Conservation (phyloP, 2,888 invertebrate genomes). For the Gymnosoma rotundatum region DNA sequence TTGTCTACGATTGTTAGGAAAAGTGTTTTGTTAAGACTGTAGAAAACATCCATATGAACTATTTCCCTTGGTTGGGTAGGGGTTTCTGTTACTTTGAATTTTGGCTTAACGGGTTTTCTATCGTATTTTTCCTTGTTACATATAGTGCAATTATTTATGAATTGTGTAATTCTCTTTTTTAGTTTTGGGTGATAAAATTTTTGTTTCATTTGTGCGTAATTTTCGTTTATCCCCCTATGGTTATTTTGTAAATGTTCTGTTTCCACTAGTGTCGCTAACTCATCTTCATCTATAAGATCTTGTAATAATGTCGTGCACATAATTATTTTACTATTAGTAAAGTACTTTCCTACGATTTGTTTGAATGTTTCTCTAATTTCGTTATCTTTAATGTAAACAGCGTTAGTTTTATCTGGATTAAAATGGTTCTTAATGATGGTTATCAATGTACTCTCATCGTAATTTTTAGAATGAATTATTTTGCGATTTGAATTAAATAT, state of each 20-base stretch:
- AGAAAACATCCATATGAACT: conserved; percentile 33
- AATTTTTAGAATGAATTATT: conserved; percentile 11
- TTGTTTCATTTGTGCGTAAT: conserved; percentile 5
- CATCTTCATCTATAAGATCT: conserved; percentile 11
- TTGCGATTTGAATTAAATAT: too few species aligned
- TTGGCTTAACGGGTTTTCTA: conserved; percentile 25
- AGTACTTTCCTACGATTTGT: conserved; percentile 5
- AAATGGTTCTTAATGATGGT: conserved; percentile 22
- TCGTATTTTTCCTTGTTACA: conserved; percentile 42
- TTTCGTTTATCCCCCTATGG: conserved; percentile 7
- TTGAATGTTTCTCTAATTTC: conserved; percentile 14
- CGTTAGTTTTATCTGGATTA: conserved; percentile 25
- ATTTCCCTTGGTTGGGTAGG: conserved; percentile 2
- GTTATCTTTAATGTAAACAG: not conserved
- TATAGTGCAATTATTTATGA: conserved; percentile 28
- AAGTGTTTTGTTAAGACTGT: conserved; percentile 35
- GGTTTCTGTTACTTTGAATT: not conserved
- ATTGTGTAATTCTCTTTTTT: conserved; percentile 37
- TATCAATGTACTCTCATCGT: conserved; percentile 1
- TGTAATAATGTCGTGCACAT: conserved; percentile 11
- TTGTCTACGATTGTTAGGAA: conserved; percentile 50
- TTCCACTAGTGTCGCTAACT: conserved; percentile 1
- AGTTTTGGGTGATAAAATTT: conserved; percentile 2
- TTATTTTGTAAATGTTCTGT: not conserved
- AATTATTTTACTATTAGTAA: conserved; percentile 6